Evolutionary conservation across 2,113 vertebrate species (phyloP), one percentile per base, ranked within the genome.

Genomic region (Antechinus flavipes): DNA sequence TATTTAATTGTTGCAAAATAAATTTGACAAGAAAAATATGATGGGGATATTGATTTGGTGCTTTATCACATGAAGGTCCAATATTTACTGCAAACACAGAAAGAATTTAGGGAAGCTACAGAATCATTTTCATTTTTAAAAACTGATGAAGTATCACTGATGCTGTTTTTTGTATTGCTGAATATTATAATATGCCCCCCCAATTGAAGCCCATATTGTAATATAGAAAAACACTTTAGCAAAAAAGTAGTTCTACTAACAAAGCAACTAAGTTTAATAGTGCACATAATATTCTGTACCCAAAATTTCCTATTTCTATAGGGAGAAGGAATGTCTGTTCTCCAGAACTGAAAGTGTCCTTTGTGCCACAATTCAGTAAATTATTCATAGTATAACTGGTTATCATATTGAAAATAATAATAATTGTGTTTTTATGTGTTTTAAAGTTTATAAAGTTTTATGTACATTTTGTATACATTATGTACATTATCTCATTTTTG

Each of bases 1-100:
- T 8, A 94, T 49, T 96, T 97, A 47, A 93, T 96, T 96, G 97
- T 47, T 46, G 53, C 95, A 96, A 97, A 90, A 93, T 52, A 49
- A 3, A 0, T n/a, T 89, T 97, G 76, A 2, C 94, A 96, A 95
- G n/a, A n/a, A 97, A 97, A 96, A 35, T 5, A 92, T 6, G 89
- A 35, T 50, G n/a, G 2, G 27, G 11, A 92, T 56, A 52, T 84
- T 42, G 42, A 42, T 42, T 42, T 84, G 68, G 19, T 42, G 6
- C 19, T 84, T 42, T 42, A 7, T 84, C n/a, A 84, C 68, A 42
- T 22, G 19, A 84, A 84, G 7, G n/a, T 42, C n/a, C 68, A 76
- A 22, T 22, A 22, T 76, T 42, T 84, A 42, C n/a, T 42, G 0
- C 7, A 6, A 84, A 84, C 35, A 84, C 68, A 84, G 19, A 8